Base-by-base conservation (phyloP, 23 tunicate genomes). In the Phallusia fumigata region DNA sequence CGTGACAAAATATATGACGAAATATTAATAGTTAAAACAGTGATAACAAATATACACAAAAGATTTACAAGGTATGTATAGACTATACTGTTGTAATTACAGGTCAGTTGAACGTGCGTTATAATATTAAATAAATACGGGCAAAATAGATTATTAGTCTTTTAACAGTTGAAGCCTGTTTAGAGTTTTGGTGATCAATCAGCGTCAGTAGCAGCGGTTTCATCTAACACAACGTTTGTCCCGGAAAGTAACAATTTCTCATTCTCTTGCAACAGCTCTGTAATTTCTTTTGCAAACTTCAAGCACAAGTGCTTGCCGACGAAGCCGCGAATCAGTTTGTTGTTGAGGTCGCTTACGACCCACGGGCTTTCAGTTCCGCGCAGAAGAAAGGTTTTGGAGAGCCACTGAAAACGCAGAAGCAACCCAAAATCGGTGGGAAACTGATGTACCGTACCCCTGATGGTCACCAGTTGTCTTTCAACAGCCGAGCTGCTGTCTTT, bases 381-480 rank as follows among this genome's bases (percentile, higher is more conserved):
- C 36, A 85, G 53, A 21, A n/a, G 32, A 35, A 86, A 32, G 30
- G 6, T 22, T 44, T 78, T 65, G 2, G 82, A 44, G 15, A 85
- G 77, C 49, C 50, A 83, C 35, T 83, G 52, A 28, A 47, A 75
- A 19, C 77, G 21, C 51, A 82, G 32, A n/a, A 81, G 47, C 16
- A 58, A 64, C 32, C 75, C 33, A 73, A 78, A 64, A 33, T 85
- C 88, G 0, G 58, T 33, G 28, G 79, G 88, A 33, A 82, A 51
- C 36, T 77, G 88, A 33, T 85, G 88, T 12, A 78, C 82, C 28
- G 83, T 53, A 15, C 82, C 88, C 0, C 2, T 10, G 22, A 85
- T 30, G n/a, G 88, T 85, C 30, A 85, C 65, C 88, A 78, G 22
- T 0, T 35, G 22, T 0, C 88, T 73, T 33, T 86, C 89, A 36